Percentiles rank a stretch among this genome's conserved stretches.
Evolutionary conservation across 2,888 invertebrate species (phyloP).

Genomic region (Eupithecia subfuscata): DNA sequence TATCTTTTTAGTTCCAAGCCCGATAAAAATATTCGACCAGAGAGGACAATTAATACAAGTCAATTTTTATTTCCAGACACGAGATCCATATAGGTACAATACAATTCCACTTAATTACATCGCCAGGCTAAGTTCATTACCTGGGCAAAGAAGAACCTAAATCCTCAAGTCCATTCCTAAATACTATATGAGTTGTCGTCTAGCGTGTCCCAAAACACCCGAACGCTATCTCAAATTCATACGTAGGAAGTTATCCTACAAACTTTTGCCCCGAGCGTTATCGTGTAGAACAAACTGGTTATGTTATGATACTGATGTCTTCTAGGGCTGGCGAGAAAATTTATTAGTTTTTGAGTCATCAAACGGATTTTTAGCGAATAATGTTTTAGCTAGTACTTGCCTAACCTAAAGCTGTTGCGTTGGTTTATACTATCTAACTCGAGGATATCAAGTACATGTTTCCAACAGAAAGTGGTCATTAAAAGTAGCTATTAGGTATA

Average conservation of each 20-base stretch:
- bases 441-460: not conserved
- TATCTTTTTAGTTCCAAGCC: not conserved
- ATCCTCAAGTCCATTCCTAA: constrained; percentile 8
- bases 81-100: no score
- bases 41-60: constrained; percentile 21
- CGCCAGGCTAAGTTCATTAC: constrained; percentile 25
- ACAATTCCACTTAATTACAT: constrained; percentile 15
- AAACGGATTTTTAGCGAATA: not conserved
- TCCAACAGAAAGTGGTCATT: not conserved
- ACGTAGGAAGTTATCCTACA: constrained; percentile 22
- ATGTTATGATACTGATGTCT: not conserved
- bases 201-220: constrained; percentile 24
- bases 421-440: not conserved
- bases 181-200: constrained; percentile 18
- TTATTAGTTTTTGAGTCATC: not conserved
- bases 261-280: constrained; percentile 34
- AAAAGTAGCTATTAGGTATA: not conserved
- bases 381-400: not conserved
- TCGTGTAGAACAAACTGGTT: constrained; percentile 26
- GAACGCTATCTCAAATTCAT: constrained; percentile 29
- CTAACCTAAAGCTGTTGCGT: not conserved
- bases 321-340: not conserved
- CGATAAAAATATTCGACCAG: constrained; percentile 3
- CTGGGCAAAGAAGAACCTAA: constrained; percentile 19
- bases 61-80: no score